phyloP scores from a whole-genome alignment of 2,113 vertebrate genomes.

The Mus musculus region DNA sequence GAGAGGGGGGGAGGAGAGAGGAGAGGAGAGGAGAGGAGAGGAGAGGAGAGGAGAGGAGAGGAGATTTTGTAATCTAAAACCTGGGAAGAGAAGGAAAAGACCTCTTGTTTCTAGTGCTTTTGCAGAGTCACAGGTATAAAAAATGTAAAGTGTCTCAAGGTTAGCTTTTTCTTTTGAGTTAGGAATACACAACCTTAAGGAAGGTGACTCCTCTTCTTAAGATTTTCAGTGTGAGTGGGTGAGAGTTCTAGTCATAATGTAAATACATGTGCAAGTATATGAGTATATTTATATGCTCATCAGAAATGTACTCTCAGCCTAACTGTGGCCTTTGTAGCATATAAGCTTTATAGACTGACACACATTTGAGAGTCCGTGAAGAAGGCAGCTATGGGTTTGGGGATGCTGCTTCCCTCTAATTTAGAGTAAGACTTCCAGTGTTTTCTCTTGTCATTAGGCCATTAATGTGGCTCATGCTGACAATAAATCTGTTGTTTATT shows the following conservation, averaged over 20 bases:
- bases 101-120: not conserved
- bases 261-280: not conserved
- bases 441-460: not conserved
- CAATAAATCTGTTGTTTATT: not conserved
- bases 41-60: too few relatives aligned
- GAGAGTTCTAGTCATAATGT: not conserved
- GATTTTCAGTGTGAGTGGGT: not conserved
- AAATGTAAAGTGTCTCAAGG: not conserved
- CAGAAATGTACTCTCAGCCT: not conserved
- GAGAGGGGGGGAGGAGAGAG: too few relatives aligned
- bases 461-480: not conserved
- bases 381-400: not conserved
- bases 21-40: not conserved
- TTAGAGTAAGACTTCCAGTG: not conserved
- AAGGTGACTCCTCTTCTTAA: not conserved
- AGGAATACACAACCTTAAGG: not conserved
- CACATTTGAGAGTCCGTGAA: not conserved
- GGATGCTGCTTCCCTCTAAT: not conserved
- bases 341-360: not conserved
- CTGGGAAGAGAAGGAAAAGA: not conserved
- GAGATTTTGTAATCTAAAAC: too few relatives aligned
- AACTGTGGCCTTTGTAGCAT: too few relatives aligned
- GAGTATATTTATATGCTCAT: not conserved
- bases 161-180: not conserved
- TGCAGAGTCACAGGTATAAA: not conserved